Conservation (phyloP, 2,113 vertebrate species). For the Ammospiza nelsoni region DNA sequence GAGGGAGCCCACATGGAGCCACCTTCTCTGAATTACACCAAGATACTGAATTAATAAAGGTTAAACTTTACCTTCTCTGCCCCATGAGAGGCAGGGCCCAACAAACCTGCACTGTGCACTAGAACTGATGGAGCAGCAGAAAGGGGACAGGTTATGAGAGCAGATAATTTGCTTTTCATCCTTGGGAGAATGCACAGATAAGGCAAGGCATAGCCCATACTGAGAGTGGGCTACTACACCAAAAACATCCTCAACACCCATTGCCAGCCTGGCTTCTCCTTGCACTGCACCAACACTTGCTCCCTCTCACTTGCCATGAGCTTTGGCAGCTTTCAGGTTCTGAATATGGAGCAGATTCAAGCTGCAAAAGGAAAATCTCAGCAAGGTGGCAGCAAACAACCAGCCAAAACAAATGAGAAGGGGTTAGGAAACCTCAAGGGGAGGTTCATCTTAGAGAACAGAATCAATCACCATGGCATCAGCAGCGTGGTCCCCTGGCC, state of each 20-base stretch:
- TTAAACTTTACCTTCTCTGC: background rate
- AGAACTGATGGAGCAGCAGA: background rate
- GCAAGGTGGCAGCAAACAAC: slow-evolving; percentile 61
- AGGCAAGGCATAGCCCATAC: background rate
- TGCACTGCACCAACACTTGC: background rate
- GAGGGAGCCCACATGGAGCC: rapidly evolving
- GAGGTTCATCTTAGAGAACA: background rate
- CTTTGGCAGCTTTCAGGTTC: background rate
- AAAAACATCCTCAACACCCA: background rate
- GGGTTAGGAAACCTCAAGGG: background rate
- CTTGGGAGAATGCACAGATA: background rate
- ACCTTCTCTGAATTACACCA: background rate
- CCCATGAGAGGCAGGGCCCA: background rate
- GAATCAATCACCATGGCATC: background rate
- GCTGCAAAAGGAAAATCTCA: slow-evolving; percentile 24
- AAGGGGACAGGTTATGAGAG: background rate
- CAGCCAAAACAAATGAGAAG: background rate
- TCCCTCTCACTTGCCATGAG: background rate
- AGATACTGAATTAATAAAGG: background rate
- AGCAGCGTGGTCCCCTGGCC: background rate
- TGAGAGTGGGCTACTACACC: rapidly evolving
- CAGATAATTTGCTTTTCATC: background rate
- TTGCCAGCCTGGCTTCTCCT: background rate
- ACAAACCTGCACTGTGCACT: background rate
- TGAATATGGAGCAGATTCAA: background rate